Evolutionary conservation across 2,113 vertebrate genomes (phyloP).

Genomic region (Alectura lathami): DNA sequence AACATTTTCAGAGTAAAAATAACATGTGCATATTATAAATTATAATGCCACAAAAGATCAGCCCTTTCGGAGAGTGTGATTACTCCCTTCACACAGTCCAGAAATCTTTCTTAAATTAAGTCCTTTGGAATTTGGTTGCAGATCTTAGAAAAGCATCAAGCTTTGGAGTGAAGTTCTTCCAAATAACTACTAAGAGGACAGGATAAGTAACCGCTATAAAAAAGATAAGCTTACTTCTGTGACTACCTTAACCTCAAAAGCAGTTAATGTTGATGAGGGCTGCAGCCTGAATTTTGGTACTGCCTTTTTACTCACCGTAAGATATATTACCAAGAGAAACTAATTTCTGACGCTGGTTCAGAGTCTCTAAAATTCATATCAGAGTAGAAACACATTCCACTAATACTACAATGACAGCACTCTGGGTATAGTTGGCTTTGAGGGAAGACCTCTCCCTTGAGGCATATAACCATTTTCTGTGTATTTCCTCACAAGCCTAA

Average conservation of each 20-base stretch:
- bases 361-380: background rate
- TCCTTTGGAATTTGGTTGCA: background rate
- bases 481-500: background rate
- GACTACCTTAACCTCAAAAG: background rate
- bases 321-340: rapidly evolving
- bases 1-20: background rate
- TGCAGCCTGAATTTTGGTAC: background rate
- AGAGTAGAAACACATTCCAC: background rate
- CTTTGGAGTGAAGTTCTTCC: background rate
- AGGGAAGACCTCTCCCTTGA: background rate
- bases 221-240: background rate
- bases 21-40: background rate
- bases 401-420: background rate
- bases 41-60: background rate
- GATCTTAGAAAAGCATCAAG: background rate
- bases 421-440: background rate
- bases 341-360: background rate
- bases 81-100: background rate
- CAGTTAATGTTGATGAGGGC: background rate
- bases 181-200: background rate
- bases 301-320: background rate
- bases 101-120: background rate
- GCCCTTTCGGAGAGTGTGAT: rapidly evolving
- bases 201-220: background rate
- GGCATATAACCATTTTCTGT: background rate